Base-by-base conservation (phyloP, 2,113 vertebrate species). In the Sander lucioperca region DNA sequence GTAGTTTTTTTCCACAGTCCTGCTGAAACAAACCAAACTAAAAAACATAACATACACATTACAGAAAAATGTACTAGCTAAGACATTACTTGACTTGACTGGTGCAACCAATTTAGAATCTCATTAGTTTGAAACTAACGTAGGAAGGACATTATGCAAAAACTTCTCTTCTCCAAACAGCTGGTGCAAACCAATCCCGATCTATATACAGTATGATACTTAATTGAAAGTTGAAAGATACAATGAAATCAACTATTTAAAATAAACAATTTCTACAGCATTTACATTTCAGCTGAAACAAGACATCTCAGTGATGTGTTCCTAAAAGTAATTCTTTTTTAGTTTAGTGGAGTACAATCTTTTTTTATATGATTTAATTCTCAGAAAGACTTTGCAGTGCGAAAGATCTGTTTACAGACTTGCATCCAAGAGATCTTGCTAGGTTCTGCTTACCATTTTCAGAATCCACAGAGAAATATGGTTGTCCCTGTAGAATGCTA, bases 401-500 rank as follows among this genome's bases (percentile, higher is more conserved):
- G 5, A 18, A 10, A 62, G 3, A 74, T 50, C 23, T 48, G 47
- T 66, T 59, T 36, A 56, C 56, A 66, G 48, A 57, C 75, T 47
- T 48, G 43, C 53, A 25, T 74, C 67, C 53, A 8, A 51, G 6
- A 51, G 15, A 21, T 56, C 67, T 61, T n/a, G 59, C 48, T 67
- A 63, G 10, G 58, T 61, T 65, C 33, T 54, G 9, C 93, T 94
- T 82, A 99, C 98, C 98, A 89, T 97, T 98, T 79, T 99, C 97
- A 21, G 98, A 97, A 78, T 99, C 98, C 88, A 99, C 96, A 43
- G 98, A 98, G 91, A 99, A 99, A 75, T 99, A 99, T 0, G 98
- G 98, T 51, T 99, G 98, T 67, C 98, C 98, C 84, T 99, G 97
- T 11, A 99, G 93, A 50, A 99, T 99, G 87, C 98, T 99, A 68